These are phyloP conservation scores for Sinelater perroti DNA, from an alignment of 2,888 invertebrate genomes.

Conservation along the genomic window DNA sequence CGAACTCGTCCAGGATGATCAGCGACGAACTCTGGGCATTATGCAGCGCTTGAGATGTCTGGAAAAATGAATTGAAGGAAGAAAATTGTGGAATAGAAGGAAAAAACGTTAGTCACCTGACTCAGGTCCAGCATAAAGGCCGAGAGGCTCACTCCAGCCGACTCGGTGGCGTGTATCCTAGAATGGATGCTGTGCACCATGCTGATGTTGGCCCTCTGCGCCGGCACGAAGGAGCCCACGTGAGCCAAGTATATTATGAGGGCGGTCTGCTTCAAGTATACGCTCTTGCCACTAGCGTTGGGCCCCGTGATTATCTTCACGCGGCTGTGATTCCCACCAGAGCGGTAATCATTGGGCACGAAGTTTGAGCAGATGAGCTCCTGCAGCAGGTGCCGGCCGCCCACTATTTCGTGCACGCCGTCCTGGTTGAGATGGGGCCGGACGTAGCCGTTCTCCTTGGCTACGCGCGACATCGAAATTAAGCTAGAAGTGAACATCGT, in stretches of 20 bases:
- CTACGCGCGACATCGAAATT: slow-evolving; percentile 57
- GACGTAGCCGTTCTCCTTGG: slow-evolving; percentile 54
- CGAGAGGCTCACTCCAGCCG: slow-evolving; percentile 80
- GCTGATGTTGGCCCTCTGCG: slow-evolving; percentile 75
- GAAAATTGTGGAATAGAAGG: not conserved
- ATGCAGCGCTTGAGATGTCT: slow-evolving; percentile 78
- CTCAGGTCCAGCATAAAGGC: slow-evolving; percentile 86
- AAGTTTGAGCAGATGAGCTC: slow-evolving; percentile 71
- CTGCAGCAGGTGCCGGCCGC: slow-evolving; percentile 79
- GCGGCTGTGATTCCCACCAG: slow-evolving; percentile 63
- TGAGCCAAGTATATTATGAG: slow-evolving; percentile 86
- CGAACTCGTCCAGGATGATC: slow-evolving; percentile 89
- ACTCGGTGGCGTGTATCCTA: slow-evolving; percentile 79
- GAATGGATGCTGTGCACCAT: slow-evolving; percentile 78
- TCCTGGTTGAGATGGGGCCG: slow-evolving; percentile 56
- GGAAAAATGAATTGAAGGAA: slow-evolving; percentile 17
- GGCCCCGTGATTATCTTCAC: slow-evolving; percentile 89
- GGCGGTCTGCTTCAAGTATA: slow-evolving; percentile 86
- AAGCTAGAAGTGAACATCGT: slow-evolving; percentile 48
- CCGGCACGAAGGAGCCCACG: slow-evolving; percentile 90
- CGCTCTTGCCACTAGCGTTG: slow-evolving; percentile 91
- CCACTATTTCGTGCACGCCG: slow-evolving; percentile 54
- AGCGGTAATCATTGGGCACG: slow-evolving; percentile 77
- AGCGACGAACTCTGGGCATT: slow-evolving; percentile 73
- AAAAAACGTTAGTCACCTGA: slow-evolving; percentile 75